phyloP scores from a whole-genome alignment of 53 echinoderm and acorn worm genomes.

The Holothuria scabra region DNA sequence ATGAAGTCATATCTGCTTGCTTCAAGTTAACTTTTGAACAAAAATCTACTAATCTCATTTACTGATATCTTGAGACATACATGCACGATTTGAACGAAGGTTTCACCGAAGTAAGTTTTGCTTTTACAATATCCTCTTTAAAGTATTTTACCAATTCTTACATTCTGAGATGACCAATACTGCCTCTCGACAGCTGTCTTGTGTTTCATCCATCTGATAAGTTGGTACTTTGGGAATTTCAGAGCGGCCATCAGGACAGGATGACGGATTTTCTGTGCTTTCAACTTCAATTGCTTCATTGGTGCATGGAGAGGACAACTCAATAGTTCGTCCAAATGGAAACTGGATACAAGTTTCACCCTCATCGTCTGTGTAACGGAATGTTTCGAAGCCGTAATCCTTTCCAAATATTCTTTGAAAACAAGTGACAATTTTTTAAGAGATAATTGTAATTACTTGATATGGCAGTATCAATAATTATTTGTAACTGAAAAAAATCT shows the following conservation, averaged over 20 bases:
- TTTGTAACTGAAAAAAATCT: no score
- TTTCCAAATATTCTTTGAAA: slow-evolving; percentile 64
- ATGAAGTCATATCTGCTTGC: no score
- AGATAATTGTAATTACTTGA: no score
- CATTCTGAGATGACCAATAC: slow-evolving; percentile 11
- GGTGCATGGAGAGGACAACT: slow-evolving; percentile 27
- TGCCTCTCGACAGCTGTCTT: slow-evolving; percentile 23
- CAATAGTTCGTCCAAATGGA: slow-evolving; percentile 27
- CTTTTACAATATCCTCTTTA: background rate
- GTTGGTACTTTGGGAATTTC: slow-evolving; percentile 25
- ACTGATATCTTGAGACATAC: no score
- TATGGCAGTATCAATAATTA: no score
- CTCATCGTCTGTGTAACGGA: slow-evolving; percentile 61
- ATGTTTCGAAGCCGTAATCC: slow-evolving; percentile 73
- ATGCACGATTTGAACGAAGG: no score
- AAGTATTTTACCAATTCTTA: background rate
- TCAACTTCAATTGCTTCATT: background rate
- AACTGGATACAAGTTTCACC: slow-evolving; percentile 66
- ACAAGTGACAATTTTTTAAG: no score
- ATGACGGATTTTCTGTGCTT: slow-evolving; percentile 32
- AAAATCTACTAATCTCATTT: no score
- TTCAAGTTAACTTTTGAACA: no score
- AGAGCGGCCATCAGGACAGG: background rate
- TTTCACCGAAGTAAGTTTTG: no score
- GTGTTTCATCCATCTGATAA: background rate